Evolutionary conservation across 2,797 vertebrate species (phyloP), one percentile per base, ranked within the genome.

Genomic region (Silurus aristotelis): DNA sequence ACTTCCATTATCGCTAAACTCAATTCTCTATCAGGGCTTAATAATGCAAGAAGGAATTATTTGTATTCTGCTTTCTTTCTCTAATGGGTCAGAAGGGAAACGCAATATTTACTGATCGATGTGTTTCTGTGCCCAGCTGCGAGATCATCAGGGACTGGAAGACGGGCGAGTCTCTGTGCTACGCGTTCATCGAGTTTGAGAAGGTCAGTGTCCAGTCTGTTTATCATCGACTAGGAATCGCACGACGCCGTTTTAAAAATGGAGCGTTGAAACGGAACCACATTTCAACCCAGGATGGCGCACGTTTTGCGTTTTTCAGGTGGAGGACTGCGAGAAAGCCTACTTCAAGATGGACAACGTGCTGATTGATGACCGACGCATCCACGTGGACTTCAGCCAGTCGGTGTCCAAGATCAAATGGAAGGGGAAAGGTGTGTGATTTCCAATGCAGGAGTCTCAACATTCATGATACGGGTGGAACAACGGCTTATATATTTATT

Each of bases 281-380:
- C 38, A 38, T 38, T 38, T 38, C 19, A 70, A 38, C 27, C 80
- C 12, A 22, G 43, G 60, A 25, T 20, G 8, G 20, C 15, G 38
- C n/a, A 43, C 1, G 25, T 5, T 73, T 0, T 75, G 5, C 0
- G 52, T 79, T 64, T 48, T 31, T 55, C 91, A 99, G 98, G 96
- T 98, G 88, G 97, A 99, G 91, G 98, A 99, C 87, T 99, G 98
- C 92, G 98, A 99, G 91, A 99, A 99, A 92, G 98, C 98, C 0
- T 99, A 96, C 90, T 99, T 99, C 90, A 99, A 99, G 92, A 99
- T 99, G 98, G 98, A 99, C 93, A 99, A 99, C 0, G 98, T 99
- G 22, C 95, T 99, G 83, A 99, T 99, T 80, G 98, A 99, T 83
- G 98, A 99, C 89, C 94, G 98, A 5, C 94, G 98, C 66, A 99